Conservation (phyloP, 2,113 vertebrate genomes). For the Glaucomys volans region DNA sequence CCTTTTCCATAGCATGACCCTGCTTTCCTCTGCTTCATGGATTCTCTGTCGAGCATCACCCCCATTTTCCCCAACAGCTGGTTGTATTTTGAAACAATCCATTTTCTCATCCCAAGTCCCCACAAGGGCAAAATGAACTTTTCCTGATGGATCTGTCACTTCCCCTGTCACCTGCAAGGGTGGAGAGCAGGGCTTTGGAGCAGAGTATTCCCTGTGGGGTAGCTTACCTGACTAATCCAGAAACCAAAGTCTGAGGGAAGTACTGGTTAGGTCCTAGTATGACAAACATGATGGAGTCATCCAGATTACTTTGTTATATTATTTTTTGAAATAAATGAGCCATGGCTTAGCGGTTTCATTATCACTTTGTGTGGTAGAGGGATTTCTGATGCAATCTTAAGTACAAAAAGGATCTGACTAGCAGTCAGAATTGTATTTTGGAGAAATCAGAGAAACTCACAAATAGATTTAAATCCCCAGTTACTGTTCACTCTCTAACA, state of each 20-base stretch:
- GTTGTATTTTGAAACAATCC: conserved; percentile 93
- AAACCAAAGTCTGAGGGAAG: background rate
- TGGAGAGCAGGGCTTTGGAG: background rate
- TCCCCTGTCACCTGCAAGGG: conserved; percentile 93
- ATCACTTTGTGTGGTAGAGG: background rate
- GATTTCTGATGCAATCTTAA: background rate
- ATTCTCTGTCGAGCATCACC: conserved; percentile 91
- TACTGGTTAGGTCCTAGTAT: background rate
- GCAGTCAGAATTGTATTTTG: background rate
- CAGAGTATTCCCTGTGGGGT: background rate
- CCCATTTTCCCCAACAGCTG: conserved; percentile 91
- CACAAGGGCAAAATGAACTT: conserved; percentile 93
- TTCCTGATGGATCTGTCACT: conserved; percentile 93
- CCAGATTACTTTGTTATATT: background rate
- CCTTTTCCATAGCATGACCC: conserved; percentile 92
- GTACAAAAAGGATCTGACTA: background rate
- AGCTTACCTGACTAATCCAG: background rate
- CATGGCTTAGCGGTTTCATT: background rate
- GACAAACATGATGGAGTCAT: background rate
- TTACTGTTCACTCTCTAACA: background rate
- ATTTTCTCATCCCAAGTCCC: conserved; percentile 99
- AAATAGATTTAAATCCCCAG: background rate
- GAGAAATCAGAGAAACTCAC: background rate
- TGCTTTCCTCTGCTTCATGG: conserved; percentile 91
- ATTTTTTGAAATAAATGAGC: background rate